These are phyloP conservation scores for Nothoprocta perdicaria DNA, from an alignment of 2,113 vertebrate genomes.

Conservation along the genomic window DNA sequence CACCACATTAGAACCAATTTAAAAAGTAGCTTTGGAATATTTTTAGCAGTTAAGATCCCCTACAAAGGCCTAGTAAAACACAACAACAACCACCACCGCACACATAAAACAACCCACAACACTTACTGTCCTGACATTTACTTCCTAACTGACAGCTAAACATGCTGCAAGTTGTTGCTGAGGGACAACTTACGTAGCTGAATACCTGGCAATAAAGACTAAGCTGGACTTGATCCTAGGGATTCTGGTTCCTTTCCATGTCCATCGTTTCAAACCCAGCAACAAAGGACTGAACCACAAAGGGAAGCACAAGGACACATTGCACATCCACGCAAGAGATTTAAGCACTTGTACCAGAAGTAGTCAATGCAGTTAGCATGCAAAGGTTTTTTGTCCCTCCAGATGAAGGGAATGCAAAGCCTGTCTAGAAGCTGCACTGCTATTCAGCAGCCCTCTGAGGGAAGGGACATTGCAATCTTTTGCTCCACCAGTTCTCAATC, in stretches of 20 bases:
- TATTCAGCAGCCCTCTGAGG: not conserved
- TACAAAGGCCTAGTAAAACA: not conserved
- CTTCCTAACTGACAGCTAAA: slow-evolving; percentile 12
- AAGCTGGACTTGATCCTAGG: not conserved
- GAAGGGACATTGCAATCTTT: not conserved
- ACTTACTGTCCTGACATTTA: not conserved
- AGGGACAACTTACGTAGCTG: slow-evolving; percentile 21
- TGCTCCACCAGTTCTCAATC: not conserved
- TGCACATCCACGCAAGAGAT: not conserved
- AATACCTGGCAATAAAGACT: slow-evolving; percentile 24
- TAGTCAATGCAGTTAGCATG: not conserved
- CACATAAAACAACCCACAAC: not conserved
- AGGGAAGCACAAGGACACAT: not conserved
- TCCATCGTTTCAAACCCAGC: not conserved
- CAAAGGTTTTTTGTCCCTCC: not conserved
- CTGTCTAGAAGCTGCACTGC: not conserved
- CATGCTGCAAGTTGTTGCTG: slow-evolving; percentile 14
- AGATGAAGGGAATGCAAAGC: not conserved
- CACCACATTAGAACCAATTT: not conserved
- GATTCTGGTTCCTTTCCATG: not conserved
- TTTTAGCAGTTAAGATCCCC: not conserved
- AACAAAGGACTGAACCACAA: not conserved
- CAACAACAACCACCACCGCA: not conserved
- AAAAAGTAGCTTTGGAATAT: not conserved
- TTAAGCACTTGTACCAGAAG: not conserved